Evolutionary conservation across 2,113 vertebrate species (phyloP), one percentile per base, ranked within the genome.

Genomic region (Mohoua ochrocephala): DNA sequence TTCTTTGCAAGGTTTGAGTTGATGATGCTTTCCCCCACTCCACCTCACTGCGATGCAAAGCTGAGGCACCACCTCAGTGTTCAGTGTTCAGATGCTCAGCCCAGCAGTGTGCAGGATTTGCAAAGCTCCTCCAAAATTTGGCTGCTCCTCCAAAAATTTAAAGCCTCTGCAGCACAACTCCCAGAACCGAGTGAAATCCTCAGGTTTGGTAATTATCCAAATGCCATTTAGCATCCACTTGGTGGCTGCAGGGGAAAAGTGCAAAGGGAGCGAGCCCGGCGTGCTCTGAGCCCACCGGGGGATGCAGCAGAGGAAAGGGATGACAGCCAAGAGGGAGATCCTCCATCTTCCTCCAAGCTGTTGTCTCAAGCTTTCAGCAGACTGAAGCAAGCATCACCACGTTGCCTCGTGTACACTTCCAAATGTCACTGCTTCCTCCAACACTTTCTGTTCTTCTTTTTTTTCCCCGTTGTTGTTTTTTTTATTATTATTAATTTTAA

Each of bases 391-490:
- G 84, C 41, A 11, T 42, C 92, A 86, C 45, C 89, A 35, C 49
- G 0, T 65, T 49, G 88, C 78, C 77, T 73, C 15, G 6, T 5
- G 5, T n/a, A 33, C 84, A 56, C 53, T 84, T 89, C 87, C 84
- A 89, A 87, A 95, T 76, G 81, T 71, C 57, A 20, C 74, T 71
- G 80, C 84, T 76, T 85, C 81, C 53, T 79, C 88, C 65, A 73
- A 68, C 41, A 39, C 45, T 80, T 71, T 42, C 27, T 47, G 39
- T 10, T 18, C 19, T 17, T 7, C 10, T 28, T 18, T 57, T 39
- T 39, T 6, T 7, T 3, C 11, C 33, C 21, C 0, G 1, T 23
- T 47, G 18, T 5, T 39, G 39, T 9, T 26, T 52, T 49, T 30
- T 14, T 39, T 35, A 37, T 45, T 52, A 8, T 8, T 33, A 54